A percentile compares a stretch with the other conserved stretches of the same genome.
Evolutionary conservation across 64 coral and sea anemone species (phyloP).

Genomic region (Cladopsammia gracilis): DNA sequence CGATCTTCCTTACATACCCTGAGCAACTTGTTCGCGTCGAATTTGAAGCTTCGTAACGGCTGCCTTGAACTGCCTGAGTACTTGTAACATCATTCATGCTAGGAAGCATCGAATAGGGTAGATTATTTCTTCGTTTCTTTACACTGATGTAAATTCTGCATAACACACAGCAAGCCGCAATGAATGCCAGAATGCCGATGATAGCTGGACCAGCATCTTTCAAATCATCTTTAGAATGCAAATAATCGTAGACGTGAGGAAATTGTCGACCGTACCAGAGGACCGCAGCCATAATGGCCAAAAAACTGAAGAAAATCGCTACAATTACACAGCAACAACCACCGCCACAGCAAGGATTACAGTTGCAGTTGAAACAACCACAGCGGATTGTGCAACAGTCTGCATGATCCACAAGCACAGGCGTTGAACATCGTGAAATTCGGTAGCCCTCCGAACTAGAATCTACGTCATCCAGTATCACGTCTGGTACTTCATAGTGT

Average conservation of each 20-base stretch:
- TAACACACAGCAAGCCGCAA: background rate
- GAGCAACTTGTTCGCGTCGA: no score
- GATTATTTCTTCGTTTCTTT: no score
- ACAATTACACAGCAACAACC: background rate
- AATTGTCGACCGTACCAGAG: background rate
- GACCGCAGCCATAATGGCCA: background rate
- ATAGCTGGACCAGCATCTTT: background rate
- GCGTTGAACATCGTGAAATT: background rate
- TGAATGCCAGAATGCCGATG: background rate
- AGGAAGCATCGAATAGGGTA: no score
- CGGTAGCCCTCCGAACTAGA: no score
- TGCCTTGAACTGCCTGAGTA: no score
- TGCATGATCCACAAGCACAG: background rate
- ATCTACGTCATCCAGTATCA: background rate
- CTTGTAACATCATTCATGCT: no score
- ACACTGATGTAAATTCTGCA: background rate
- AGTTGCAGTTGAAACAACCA: constrained; percentile 6
- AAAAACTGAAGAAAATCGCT: background rate
- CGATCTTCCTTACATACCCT: no score
- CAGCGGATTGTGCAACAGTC: background rate
- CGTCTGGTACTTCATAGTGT: background rate
- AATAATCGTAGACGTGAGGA: background rate
- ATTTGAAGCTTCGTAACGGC: no score
- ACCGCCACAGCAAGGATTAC: background rate
- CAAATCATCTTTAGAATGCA: no score